These are phyloP conservation scores for Potamarius usumacintae DNA, from an alignment of 2,113 vertebrate species.

Conservation along the genomic window DNA sequence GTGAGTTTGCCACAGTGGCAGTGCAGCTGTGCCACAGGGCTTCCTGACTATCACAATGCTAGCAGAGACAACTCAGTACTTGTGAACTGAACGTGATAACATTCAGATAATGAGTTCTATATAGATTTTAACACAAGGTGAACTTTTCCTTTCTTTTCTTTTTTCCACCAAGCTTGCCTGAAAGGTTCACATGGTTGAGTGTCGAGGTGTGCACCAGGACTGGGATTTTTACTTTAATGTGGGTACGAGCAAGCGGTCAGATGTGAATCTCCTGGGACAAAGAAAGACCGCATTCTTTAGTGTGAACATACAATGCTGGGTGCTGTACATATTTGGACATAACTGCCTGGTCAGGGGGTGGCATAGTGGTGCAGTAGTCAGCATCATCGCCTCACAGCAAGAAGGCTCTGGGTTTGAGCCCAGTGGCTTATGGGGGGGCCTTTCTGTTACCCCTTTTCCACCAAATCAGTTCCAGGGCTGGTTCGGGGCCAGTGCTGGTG, in stretches of 20 bases:
- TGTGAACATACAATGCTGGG: background rate
- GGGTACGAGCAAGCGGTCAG: background rate
- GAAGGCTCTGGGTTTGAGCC: no score
- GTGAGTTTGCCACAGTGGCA: conserved; percentile 33
- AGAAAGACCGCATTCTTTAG: background rate
- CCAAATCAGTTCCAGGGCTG: no score
- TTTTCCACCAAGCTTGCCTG: background rate
- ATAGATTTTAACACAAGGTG: background rate
- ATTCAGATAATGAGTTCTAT: no score
- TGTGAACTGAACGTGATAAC: background rate
- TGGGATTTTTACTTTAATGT: background rate
- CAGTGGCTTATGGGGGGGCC: no score
- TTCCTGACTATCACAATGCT: background rate
- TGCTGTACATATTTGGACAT: background rate
- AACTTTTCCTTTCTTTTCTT: background rate
- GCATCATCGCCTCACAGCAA: no score
- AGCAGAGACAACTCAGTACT: background rate
- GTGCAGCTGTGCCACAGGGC: conserved; percentile 15
- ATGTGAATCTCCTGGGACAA: background rate
- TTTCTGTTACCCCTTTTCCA: no score
- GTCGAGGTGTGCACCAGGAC: background rate
- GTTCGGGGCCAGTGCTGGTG: no score
- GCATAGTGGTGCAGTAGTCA: no score
- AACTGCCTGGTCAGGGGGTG: background rate
- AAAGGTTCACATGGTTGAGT: background rate